These are phyloP conservation scores for Sthenelais limicola DNA, from an alignment of 2,888 invertebrate species.

Conservation along the genomic window DNA sequence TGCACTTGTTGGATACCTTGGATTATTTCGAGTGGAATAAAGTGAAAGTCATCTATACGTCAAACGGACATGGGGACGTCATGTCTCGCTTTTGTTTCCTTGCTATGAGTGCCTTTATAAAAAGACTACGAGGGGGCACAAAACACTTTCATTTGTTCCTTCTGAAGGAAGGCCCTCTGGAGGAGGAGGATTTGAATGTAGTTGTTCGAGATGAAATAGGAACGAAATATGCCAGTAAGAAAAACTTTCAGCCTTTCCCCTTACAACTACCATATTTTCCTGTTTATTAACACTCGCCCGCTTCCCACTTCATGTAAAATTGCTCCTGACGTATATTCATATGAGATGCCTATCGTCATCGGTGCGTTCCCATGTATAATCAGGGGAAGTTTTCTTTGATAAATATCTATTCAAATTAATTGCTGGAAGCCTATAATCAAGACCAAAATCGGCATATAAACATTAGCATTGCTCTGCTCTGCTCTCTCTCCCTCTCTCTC, in stretches of 20 bases:
- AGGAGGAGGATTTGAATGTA: background rate
- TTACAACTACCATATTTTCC: no score
- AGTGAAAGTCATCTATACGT: constrained; percentile 24
- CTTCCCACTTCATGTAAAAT: no score
- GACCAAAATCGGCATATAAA: no score
- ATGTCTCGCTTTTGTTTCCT: constrained; percentile 50
- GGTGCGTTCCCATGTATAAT: no score
- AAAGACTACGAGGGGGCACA: background rate
- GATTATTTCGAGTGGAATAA: constrained; percentile 3
- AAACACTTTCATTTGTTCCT: constrained; percentile 8
- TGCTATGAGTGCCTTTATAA: constrained; percentile 46
- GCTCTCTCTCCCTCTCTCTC: no score
- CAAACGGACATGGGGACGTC: constrained; percentile 16
- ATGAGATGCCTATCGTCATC: no score
- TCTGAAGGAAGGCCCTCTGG: background rate
- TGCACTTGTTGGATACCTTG: background rate
- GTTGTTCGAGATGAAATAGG: constrained; percentile 17
- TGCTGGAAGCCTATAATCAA: no score
- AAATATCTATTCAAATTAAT: no score
- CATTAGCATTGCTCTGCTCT: no score
- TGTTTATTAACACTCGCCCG: no score
- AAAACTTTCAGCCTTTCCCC: background rate
- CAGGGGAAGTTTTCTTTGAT: no score
- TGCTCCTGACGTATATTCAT: no score
- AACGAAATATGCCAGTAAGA: constrained; percentile 25